These are phyloP conservation scores for Lysandra coridon DNA, from an alignment of 2,888 invertebrate species.

Conservation along the genomic window DNA sequence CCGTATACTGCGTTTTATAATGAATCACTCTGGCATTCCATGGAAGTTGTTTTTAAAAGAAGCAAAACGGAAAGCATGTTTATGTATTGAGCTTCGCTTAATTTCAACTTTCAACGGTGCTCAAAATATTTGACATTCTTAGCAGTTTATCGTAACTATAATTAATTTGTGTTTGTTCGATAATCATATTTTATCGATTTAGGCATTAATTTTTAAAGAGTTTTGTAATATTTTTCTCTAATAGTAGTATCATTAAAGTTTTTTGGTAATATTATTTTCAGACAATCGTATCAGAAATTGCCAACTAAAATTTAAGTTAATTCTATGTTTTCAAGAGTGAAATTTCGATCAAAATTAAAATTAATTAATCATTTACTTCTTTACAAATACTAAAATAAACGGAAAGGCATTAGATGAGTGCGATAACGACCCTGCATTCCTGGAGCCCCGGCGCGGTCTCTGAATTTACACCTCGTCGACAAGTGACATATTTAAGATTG, in stretches of 20 bases:
- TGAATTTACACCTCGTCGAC: slow-evolving; percentile 51
- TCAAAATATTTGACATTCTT: slow-evolving; percentile 34
- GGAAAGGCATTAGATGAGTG: slow-evolving; percentile 5
- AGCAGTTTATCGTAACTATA: slow-evolving; percentile 27
- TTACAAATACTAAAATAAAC: background rate
- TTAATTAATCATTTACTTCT: background rate
- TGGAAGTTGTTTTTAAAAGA: slow-evolving; percentile 32
- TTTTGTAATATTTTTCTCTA: background rate
- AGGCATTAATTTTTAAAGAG: background rate
- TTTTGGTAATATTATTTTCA: background rate
- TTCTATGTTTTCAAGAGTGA: background rate
- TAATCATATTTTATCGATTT: background rate
- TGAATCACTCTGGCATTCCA: slow-evolving; percentile 34
- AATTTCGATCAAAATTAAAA: background rate
- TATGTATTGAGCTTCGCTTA: slow-evolving; percentile 33
- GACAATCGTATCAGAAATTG: background rate
- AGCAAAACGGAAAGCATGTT: slow-evolving; percentile 27
- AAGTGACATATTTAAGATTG: slow-evolving; percentile 75
- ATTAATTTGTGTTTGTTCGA: slow-evolving; percentile 12
- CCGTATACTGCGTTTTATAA: slow-evolving; percentile 24
- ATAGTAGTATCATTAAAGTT: background rate
- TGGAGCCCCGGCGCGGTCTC: slow-evolving; percentile 36
- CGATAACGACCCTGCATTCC: slow-evolving; percentile 31
- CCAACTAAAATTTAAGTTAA: too few species aligned
- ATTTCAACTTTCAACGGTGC: slow-evolving; percentile 31